Conservation (phyloP, 2,113 vertebrate species). For the Clarias macrocephalus region DNA sequence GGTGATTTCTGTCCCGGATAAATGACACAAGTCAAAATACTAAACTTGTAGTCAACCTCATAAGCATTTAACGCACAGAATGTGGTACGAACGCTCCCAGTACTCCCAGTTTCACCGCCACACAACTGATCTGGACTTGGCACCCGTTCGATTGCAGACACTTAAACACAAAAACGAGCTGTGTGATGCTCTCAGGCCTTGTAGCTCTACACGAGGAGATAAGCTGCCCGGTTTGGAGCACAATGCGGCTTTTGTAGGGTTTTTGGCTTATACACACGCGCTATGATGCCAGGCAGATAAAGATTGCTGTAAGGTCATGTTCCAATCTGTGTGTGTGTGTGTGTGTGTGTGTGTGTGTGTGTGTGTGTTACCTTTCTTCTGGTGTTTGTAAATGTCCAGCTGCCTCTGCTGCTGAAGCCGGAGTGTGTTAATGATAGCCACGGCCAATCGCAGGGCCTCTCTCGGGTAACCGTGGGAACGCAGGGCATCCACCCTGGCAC, state of each 20-base stretch:
- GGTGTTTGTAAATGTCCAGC: conserved; percentile 97
- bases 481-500: conserved; percentile 93
- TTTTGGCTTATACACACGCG: conserved; percentile 7
- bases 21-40: too few relatives aligned
- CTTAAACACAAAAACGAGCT: background rate
- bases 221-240: background rate
- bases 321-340: conserved; percentile 10
- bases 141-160: background rate
- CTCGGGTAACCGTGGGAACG: conserved; percentile 96
- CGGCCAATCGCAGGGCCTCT: conserved; percentile 92
- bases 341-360: conserved; percentile 24
- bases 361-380: conserved; percentile 89
- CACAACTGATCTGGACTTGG: background rate
- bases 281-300: conserved; percentile 24
- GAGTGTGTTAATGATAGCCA: conserved; percentile 96
- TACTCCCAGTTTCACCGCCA: background rate
- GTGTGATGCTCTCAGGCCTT: background rate
- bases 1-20: too few relatives aligned
- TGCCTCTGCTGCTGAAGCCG: conserved; percentile 94
- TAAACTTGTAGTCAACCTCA: too few relatives aligned
- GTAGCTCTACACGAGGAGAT: background rate
- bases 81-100: background rate
- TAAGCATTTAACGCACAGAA: background rate
- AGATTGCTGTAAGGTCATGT: conserved; percentile 4
- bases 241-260: conserved; percentile 25